Evolutionary conservation across 2,888 invertebrate genomes (phyloP).

Genomic region (Dendrolimus houi): DNA sequence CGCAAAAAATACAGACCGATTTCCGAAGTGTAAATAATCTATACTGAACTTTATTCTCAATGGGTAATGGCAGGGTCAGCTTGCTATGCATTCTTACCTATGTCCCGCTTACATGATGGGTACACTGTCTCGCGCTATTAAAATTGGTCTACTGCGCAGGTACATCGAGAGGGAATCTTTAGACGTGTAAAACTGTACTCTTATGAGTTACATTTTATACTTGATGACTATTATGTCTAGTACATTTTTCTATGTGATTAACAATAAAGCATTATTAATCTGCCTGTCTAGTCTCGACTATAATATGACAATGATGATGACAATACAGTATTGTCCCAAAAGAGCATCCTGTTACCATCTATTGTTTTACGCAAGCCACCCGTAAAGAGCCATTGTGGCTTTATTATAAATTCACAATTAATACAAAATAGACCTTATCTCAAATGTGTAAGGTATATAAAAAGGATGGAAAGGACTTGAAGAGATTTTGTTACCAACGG

Average conservation of each 20-base stretch:
- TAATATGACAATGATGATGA: background rate
- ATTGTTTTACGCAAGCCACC: conserved; percentile 5
- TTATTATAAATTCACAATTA: background rate
- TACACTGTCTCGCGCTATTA: too few relatives aligned
- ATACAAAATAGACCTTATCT: background rate
- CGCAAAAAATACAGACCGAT: too few relatives aligned
- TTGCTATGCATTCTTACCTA: too few relatives aligned
- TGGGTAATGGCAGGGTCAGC: too few relatives aligned
- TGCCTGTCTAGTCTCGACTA: background rate
- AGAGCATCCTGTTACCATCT: conserved; percentile 2
- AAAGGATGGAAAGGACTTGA: background rate
- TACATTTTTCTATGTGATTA: background rate
- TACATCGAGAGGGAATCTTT: too few relatives aligned
- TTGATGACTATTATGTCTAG: too few relatives aligned
- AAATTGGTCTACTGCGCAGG: too few relatives aligned
- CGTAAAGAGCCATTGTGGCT: conserved; percentile 2
- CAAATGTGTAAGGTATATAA: background rate
- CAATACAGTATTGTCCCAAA: conserved; percentile 1
- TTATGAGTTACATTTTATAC: too few relatives aligned
- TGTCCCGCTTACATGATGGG: too few relatives aligned
- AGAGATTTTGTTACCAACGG: background rate
- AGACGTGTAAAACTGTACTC: too few relatives aligned
- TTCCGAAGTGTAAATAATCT: too few relatives aligned
- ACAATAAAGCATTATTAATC: background rate
- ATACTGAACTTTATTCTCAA: too few relatives aligned